Evolutionary conservation across 2,797 vertebrate species (phyloP).

Genomic region (Orientallactaga sibirica): DNA sequence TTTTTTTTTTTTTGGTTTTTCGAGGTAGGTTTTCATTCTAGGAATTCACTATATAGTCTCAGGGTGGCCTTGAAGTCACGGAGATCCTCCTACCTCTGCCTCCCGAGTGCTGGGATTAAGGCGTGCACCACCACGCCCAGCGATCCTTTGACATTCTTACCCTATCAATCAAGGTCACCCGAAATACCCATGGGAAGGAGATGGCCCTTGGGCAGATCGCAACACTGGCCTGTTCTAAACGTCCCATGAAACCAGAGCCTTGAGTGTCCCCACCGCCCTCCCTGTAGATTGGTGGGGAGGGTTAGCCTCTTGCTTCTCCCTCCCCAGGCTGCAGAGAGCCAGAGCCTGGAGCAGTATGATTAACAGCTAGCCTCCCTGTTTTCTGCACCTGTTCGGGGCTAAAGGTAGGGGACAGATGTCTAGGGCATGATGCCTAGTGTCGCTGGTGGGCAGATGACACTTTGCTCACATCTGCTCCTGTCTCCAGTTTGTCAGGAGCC

Average conservation of each 20-base stretch:
- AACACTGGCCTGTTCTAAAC: not conserved
- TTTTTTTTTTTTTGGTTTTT: no score
- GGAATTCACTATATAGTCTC: no score
- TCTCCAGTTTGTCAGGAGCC: not conserved
- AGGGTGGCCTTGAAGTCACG: no score
- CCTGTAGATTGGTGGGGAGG: not conserved
- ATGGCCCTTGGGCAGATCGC: not conserved
- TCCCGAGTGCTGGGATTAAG: no score
- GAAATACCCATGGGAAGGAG: not conserved
- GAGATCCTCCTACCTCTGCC: no score
- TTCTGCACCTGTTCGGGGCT: constrained; percentile 59
- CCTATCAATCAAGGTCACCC: not conserved
- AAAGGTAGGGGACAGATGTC: constrained; percentile 15
- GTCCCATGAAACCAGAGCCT: not conserved
- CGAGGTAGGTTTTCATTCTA: no score
- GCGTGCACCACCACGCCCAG: no score
- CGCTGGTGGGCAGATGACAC: not conserved
- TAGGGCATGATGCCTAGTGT: constrained; percentile 13
- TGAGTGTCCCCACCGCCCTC: not conserved
- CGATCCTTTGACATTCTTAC: not conserved
- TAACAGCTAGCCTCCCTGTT: constrained; percentile 11
- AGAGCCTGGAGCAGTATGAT: not conserved
- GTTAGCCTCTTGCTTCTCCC: not conserved
- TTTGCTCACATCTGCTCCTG: constrained; percentile 17
- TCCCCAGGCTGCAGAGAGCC: not conserved